Base-by-base conservation (phyloP, 2,888 invertebrate genomes). In the Seira musarum region DNA sequence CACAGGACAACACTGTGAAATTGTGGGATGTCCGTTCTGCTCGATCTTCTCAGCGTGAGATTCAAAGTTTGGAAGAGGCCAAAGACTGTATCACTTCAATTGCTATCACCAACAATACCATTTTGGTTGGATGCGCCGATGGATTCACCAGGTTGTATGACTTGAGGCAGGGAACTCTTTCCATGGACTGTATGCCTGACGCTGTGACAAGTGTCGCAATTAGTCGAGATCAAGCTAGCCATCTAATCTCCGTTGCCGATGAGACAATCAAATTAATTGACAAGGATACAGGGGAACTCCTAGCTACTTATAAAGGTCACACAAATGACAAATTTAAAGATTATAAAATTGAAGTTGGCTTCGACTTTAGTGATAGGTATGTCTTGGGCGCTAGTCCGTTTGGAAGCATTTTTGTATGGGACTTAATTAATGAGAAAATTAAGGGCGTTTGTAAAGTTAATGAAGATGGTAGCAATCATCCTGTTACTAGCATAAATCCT, bases 191-290 rank as follows among this genome's bases (percentile, higher is more conserved):
- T 88, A 91, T 97, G 69, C 96, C 96, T 84, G 94, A 93, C 83
- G 91, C 97, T 1, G 91, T 98, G 1, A 96, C 96, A 0, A 94
- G 93, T 88, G 94, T 95, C 0, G 93, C 91, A 82, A 92, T 98
- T 86, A 97, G 98, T 0, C 92, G 94, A 85, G 99, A 99, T 89
- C 95, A 95, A 0, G 98, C 98, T 88, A 99, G 99, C 88, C 91
- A 95, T 81, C 90, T 99, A 19, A 92, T 93, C 0, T 95, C 96
- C 86, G 95, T 96, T 85, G 92, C 95, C 5, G 96, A 98, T 89
- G 94, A 93, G 85, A 92, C 92, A 0, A 90, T 99, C 0, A 93
- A 94, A 87, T 90, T 99, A 68, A 91, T 99, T 85, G 99, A 99
- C 88, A 98, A 96, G 89, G 92, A 92, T 80, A 92, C 93, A 6